These are phyloP conservation scores for Trachymyrmex cornetzi DNA, from an alignment of 1,140 invertebrate species.

Conservation along the genomic window DNA sequence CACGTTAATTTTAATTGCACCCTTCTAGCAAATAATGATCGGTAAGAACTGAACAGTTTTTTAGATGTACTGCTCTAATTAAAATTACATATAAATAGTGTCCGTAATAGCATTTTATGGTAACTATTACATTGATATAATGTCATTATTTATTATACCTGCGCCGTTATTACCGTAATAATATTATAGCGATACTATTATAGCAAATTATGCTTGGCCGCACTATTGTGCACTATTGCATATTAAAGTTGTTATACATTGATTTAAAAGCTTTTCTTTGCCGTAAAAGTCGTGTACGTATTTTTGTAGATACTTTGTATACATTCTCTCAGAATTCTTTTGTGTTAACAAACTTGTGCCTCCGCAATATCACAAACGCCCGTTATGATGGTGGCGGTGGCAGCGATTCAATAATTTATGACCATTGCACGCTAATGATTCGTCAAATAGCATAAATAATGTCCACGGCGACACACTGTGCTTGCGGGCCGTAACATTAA, in stretches of 20 bases:
- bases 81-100: neutral
- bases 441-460: conserved; percentile 50
- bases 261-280: no score
- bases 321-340: neutral
- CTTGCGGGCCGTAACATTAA: conserved; percentile 20
- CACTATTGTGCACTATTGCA: no score
- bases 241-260: no score
- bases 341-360: neutral
- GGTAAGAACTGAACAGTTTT: conserved; percentile 22
- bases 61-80: conserved; percentile 27
- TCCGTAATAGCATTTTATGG: neutral
- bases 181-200: neutral
- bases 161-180: neutral
- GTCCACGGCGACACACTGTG: neutral
- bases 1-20: conserved; percentile 36
- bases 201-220: neutral
- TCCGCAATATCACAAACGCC: neutral
- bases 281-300: neutral
- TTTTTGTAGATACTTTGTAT: neutral
- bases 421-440: conserved; percentile 44
- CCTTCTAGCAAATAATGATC: conserved; percentile 13
- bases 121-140: neutral
- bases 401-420: conserved; percentile 32
- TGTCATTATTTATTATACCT: neutral
- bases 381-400: conserved; percentile 9